A percentile compares a stretch with the other conserved stretches of the same genome.
Conservation (phyloP, 2,113 vertebrate species). For the Arizona elegans region DNA sequence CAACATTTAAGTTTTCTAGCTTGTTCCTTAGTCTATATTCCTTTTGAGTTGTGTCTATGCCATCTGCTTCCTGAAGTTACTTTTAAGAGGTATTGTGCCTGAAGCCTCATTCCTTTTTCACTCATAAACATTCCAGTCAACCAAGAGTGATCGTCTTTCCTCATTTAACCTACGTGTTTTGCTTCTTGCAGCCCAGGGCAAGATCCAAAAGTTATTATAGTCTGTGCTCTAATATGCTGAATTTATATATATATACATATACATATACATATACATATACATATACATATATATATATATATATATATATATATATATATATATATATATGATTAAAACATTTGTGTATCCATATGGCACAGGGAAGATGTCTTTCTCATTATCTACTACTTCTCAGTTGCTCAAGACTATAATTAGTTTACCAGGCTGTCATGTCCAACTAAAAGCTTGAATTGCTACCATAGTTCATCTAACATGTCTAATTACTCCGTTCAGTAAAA, state of each 20-base stretch:
- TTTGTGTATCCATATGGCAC: constrained; percentile 56
- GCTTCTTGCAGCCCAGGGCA: constrained; percentile 53
- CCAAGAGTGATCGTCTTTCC: constrained; percentile 36
- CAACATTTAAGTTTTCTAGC: neutral
- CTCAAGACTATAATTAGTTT: constrained; percentile 61
- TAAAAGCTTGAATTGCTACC: constrained; percentile 32
- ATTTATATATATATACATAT: neutral
- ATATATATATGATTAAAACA: constrained; percentile 61
- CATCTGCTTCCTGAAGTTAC: constrained; percentile 7
- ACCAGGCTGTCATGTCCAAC: constrained; percentile 32
- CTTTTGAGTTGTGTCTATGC: constrained; percentile 2
- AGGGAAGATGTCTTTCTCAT: constrained; percentile 60
- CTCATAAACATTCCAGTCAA: constrained; percentile 39
- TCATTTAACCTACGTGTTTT: constrained; percentile 63
- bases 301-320: constrained; percentile 10
- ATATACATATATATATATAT: constrained; percentile 17
- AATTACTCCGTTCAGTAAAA: constrained; percentile 12
- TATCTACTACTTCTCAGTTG: constrained; percentile 49
- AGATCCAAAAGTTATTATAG: constrained; percentile 60
- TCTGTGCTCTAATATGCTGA: constrained; percentile 54
- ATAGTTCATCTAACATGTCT: constrained; percentile 20
- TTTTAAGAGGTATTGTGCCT: constrained; percentile 38
- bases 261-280: too few species aligned
- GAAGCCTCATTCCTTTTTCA: constrained; percentile 38
- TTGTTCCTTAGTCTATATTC: neutral